phyloP scores from a whole-genome alignment of 1,140 invertebrate species.

The Hyposmocoma kahamanoa region DNA sequence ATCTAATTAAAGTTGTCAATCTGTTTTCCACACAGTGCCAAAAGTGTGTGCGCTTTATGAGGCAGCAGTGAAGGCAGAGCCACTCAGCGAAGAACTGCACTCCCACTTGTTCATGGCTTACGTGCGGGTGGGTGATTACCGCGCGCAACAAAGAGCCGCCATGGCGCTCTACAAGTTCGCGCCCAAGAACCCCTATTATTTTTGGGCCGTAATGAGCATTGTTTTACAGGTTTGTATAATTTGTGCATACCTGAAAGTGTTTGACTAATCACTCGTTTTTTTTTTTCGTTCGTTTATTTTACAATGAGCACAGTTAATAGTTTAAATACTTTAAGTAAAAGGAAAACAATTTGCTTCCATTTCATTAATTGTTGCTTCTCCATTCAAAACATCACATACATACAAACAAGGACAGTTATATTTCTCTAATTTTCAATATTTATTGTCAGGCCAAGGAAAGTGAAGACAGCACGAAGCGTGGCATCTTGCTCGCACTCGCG shows the following conservation, averaged over 20 bases:
- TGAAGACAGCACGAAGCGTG: slow-evolving; percentile 72
- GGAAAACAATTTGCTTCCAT: too few relatives aligned
- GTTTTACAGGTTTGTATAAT: slow-evolving; percentile 94
- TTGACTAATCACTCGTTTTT: too few relatives aligned
- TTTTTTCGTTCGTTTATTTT: too few relatives aligned
- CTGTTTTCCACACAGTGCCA: slow-evolving; percentile 79
- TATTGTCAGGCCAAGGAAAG: slow-evolving; percentile 49
- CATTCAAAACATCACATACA: too few relatives aligned
- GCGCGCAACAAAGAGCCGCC: slow-evolving; percentile 92
- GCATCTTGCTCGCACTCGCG: slow-evolving; percentile 87
- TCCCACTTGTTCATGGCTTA: slow-evolving; percentile 97
- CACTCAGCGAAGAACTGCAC: slow-evolving; percentile 92
- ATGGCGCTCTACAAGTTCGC: slow-evolving; percentile 92
- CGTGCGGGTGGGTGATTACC: slow-evolving; percentile 91
- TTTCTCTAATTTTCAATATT: too few relatives aligned
- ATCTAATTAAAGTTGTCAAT: too few relatives aligned
- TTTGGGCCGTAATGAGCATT: slow-evolving; percentile 97
- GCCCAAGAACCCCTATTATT: slow-evolving; percentile 97
- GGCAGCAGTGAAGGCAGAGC: slow-evolving; percentile 88
- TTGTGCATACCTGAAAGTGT: too few relatives aligned
- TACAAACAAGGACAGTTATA: too few relatives aligned
- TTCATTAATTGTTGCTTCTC: too few relatives aligned
- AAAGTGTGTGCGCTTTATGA: slow-evolving; percentile 93
- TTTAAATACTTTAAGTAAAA: too few relatives aligned
- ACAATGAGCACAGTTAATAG: too few relatives aligned